phyloP scores from a whole-genome alignment of 1,140 invertebrate species.

The Drosophila teissieri region DNA sequence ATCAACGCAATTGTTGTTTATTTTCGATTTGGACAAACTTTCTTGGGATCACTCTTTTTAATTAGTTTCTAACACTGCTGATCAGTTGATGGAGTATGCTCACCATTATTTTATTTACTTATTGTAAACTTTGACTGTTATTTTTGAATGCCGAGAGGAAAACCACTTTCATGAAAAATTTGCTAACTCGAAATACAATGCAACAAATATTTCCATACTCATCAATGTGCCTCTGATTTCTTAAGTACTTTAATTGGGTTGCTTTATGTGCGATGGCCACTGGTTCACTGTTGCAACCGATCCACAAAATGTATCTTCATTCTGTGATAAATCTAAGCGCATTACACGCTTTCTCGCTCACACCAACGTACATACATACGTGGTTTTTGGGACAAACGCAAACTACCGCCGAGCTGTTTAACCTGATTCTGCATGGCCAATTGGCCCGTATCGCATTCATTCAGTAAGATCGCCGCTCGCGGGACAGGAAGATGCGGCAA shows the following conservation, averaged over 20 bases:
- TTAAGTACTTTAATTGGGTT: background rate
- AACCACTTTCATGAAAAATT: conserved; percentile 34
- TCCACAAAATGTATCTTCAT: conserved; percentile 10
- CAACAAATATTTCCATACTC: conserved; percentile 58
- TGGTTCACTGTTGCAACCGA: conserved; percentile 39
- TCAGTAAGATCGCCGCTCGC: conserved; percentile 52
- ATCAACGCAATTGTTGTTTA: conserved; percentile 51
- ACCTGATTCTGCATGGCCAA: conserved; percentile 74
- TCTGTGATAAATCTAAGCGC: conserved; percentile 40
- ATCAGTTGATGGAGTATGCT: conserved; percentile 37
- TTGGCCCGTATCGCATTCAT: conserved; percentile 64
- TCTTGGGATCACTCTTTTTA: conserved; percentile 43
- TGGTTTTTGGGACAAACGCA: conserved; percentile 45
- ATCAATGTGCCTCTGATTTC: background rate
- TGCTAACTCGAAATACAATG: conserved; percentile 65
- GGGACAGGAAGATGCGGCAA: conserved; percentile 67
- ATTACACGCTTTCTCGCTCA: conserved; percentile 63
- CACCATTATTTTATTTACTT: conserved; percentile 43
- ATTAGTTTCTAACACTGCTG: conserved; percentile 37
- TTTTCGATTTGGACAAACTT: conserved; percentile 31
- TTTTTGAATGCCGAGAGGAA: conserved; percentile 48
- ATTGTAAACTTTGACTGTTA: conserved; percentile 76
- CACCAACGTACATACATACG: background rate
- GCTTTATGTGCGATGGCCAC: background rate
- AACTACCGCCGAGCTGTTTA: conserved; percentile 74